Percentiles rank a stretch among this genome's conserved stretches.
These are phyloP conservation scores for Lycocorax pyrrhopterus DNA, from an alignment of 2,113 vertebrate genomes.

Conservation along the genomic window DNA sequence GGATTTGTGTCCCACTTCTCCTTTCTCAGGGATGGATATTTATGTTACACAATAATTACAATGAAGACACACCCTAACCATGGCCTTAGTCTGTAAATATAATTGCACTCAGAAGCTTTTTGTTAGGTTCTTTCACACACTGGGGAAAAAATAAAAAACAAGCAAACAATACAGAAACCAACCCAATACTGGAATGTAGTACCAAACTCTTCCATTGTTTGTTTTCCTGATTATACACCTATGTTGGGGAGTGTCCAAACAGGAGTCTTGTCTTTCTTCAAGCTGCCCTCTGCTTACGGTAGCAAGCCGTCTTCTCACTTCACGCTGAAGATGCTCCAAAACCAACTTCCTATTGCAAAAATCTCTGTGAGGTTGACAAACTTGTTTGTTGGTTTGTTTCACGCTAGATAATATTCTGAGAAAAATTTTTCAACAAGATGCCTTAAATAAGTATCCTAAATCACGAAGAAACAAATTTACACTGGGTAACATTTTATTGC, in stretches of 20 bases:
- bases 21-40: constrained; percentile 81
- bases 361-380: constrained; percentile 3
- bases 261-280: neutral
- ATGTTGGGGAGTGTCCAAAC: neutral
- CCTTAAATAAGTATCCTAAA: constrained; percentile 53
- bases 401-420: neutral
- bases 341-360: constrained; percentile 17
- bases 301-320: neutral
- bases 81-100: constrained; percentile 70
- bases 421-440: constrained; percentile 1
- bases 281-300: neutral
- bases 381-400: neutral
- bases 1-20: constrained; percentile 52
- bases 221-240: neutral
- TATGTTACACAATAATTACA: constrained; percentile 66
- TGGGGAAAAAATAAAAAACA: constrained; percentile 2
- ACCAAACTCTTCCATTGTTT: neutral
- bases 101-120: constrained; percentile 72
- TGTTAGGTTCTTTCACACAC: constrained; percentile 36
- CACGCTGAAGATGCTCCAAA: constrained; percentile 26
- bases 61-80: constrained; percentile 64
- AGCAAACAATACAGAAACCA: constrained; percentile 24
- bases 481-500: constrained; percentile 19
- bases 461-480: constrained; percentile 19
- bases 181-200: constrained; percentile 45